phyloP scores from a whole-genome alignment of 2,888 invertebrate genomes.

The Dugesia japonica region DNA sequence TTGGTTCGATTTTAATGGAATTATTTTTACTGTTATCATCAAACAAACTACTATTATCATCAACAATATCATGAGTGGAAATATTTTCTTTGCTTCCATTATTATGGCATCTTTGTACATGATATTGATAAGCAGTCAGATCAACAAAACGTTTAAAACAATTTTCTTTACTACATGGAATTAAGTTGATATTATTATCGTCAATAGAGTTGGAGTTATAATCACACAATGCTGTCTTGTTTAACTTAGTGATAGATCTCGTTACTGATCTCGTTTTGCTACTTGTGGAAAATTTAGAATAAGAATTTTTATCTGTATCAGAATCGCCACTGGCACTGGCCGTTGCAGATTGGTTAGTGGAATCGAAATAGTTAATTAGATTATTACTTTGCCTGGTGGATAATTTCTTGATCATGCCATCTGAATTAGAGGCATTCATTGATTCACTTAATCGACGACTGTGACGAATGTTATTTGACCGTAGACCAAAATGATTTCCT shows the following conservation, averaged over 20 bases:
- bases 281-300: background rate
- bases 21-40: background rate
- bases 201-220: slow-evolving; percentile 17
- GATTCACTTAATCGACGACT: slow-evolving; percentile 16
- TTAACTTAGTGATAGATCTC: background rate
- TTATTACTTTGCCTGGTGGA: background rate
- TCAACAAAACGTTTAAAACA: slow-evolving; percentile 29
- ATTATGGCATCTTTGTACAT: slow-evolving; percentile 9
- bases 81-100: background rate
- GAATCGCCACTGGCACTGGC: background rate
- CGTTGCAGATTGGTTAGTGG: background rate
- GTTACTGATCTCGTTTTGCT: background rate
- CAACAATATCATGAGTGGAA: background rate
- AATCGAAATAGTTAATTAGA: background rate
- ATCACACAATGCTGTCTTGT: background rate
- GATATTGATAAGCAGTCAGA: slow-evolving; percentile 14
- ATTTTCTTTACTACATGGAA: background rate
- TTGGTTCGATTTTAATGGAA: background rate
- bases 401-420: background rate
- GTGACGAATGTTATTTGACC: slow-evolving; percentile 13
- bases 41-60: background rate
- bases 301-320: background rate
- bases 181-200: background rate
- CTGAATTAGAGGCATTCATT: background rate
- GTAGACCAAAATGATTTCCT: background rate